These are phyloP conservation scores for Actenoides hombroni DNA, from an alignment of 2,113 vertebrate genomes.

Conservation along the genomic window DNA sequence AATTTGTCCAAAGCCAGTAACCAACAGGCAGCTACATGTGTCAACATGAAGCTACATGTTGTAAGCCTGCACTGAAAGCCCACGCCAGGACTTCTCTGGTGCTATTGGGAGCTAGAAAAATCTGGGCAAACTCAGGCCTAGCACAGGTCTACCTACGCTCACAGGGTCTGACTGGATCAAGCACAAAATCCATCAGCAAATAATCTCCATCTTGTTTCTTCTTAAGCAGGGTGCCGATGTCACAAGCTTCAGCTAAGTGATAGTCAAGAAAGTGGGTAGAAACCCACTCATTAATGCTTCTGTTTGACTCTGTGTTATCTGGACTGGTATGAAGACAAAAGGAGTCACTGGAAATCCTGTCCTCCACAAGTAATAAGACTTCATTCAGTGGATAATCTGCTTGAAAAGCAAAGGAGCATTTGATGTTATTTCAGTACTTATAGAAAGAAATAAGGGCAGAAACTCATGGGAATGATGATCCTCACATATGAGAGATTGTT, in stretches of 20 bases:
- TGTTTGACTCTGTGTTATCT: neutral
- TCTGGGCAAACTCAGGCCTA: neutral
- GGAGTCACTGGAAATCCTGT: neutral
- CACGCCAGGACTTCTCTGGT: neutral
- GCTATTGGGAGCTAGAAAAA: neutral
- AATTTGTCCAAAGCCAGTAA: neutral
- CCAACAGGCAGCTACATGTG: neutral
- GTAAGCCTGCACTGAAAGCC: neutral
- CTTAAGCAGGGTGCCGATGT: neutral
- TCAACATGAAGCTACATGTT: rapidly evolving
- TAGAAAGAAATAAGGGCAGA: neutral
- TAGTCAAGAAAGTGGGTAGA: neutral
- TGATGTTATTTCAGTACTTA: neutral
- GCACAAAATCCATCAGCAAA: neutral
- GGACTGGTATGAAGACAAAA: neutral
- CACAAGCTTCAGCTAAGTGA: neutral
- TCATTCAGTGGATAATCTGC: neutral
- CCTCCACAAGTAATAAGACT: neutral
- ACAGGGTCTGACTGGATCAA: neutral
- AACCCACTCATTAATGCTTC: neutral
- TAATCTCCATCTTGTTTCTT: neutral
- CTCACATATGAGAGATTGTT: neutral
- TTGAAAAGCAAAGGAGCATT: neutral
- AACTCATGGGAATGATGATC: neutral
- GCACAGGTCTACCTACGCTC: neutral